Percentiles rank a stretch among this genome's conserved stretches.
phyloP scores from a whole-genome alignment of 2,797 vertebrate genomes.

The Trichosurus vulpecula region DNA sequence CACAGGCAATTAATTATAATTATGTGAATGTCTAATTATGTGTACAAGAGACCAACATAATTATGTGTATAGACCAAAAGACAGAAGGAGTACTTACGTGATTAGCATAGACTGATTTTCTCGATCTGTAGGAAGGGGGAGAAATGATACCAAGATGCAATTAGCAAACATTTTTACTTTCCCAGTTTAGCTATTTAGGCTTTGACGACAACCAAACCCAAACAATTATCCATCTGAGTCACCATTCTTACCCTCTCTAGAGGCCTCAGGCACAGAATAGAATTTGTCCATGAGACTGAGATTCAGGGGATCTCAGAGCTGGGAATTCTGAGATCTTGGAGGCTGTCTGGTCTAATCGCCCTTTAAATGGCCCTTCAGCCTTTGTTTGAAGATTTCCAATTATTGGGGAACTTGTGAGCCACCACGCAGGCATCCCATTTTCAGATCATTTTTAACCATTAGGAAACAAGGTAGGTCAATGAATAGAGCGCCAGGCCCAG shows the following conservation, averaged over 20 bases:
- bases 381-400: background rate
- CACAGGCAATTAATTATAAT: slow-evolving; percentile 68
- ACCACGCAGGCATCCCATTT: background rate
- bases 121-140: slow-evolving; percentile 77
- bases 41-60: slow-evolving; percentile 57
- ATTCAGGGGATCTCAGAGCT: background rate
- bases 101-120: slow-evolving; percentile 89
- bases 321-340: background rate
- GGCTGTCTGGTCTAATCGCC: background rate
- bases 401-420: background rate
- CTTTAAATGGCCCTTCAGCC: background rate
- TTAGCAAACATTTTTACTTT: slow-evolving; percentile 41
- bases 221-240: background rate
- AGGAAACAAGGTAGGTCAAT: background rate
- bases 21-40: slow-evolving; percentile 61
- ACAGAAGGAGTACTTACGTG: slow-evolving; percentile 82
- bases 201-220: slow-evolving; percentile 24
- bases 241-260: background rate
- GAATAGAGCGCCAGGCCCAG: background rate
- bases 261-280: background rate
- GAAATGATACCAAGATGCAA: slow-evolving; percentile 34
- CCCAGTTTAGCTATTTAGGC: slow-evolving; percentile 47
- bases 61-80: slow-evolving; percentile 66
- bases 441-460: background rate
- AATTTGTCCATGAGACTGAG: background rate